A percentile compares a stretch with the other conserved stretches of the same genome.
These are phyloP conservation scores for Trichomalopsis sarcophagae DNA, from an alignment of 1,140 invertebrate species.

Conservation along the genomic window DNA sequence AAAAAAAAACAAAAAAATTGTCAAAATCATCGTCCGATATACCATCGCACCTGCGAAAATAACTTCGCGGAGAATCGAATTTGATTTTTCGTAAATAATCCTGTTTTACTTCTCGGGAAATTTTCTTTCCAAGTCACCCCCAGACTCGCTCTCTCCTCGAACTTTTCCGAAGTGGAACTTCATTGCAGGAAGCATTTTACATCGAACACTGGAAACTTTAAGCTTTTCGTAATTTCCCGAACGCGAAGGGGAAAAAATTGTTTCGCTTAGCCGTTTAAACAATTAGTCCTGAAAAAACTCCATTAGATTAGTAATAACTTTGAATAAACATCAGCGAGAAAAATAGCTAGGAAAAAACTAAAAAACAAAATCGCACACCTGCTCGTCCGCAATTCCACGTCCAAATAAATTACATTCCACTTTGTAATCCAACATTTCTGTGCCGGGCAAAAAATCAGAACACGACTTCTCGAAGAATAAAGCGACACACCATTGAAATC, in stretches of 20 bases:
- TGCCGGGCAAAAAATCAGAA: not conserved
- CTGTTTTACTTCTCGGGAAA: not conserved
- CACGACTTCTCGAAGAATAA: slow-evolving; percentile 9
- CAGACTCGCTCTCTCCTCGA: not conserved
- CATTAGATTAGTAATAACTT: not conserved
- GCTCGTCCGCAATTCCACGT: not conserved
- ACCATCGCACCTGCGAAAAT: no score
- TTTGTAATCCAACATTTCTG: not conserved
- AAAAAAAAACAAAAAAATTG: not conserved
- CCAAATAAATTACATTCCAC: not conserved
- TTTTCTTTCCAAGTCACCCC: not conserved
- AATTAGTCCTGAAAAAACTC: not conserved
- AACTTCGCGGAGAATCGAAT: no score
- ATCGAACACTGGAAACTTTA: slow-evolving; percentile 4
- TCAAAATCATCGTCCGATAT: no score
- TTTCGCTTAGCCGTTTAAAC: not conserved
- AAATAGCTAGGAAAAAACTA: not conserved
- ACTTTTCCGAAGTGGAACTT: not conserved
- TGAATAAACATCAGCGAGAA: not conserved
- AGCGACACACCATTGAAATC: slow-evolving; percentile 19
- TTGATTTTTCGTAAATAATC: not conserved
- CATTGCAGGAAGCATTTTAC: not conserved
- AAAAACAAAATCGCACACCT: not conserved
- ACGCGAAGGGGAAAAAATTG: no score
- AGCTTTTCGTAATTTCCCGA: not conserved